A percentile compares a stretch with the other conserved stretches of the same genome.
These are phyloP conservation scores for Menidia menidia DNA, from an alignment of 2,797 vertebrate genomes.

Conservation along the genomic window DNA sequence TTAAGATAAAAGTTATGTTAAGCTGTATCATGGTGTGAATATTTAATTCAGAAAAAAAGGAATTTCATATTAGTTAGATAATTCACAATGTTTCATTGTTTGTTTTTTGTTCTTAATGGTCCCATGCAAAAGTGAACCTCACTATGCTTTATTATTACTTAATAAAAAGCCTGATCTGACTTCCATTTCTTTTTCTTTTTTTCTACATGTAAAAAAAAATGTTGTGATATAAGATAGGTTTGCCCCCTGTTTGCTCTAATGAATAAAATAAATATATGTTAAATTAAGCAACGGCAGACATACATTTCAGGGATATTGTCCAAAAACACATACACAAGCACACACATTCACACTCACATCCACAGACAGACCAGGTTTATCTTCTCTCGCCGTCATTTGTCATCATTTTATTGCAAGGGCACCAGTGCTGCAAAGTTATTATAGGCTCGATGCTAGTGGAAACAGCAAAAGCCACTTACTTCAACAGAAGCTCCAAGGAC, in stretches of 20 bases:
- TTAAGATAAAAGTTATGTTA: no score
- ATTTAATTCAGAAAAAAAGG: no score
- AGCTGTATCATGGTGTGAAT: no score
- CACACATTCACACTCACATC: constrained; percentile 1
- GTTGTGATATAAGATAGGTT: not conserved
- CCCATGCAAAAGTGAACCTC: no score
- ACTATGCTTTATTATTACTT: no score
- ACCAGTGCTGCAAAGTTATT: constrained; percentile 71
- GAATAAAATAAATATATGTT: not conserved
- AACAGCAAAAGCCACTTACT: constrained; percentile 63
- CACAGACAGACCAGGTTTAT: constrained; percentile 23
- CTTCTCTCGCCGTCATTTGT: constrained; percentile 59
- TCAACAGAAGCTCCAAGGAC: constrained; percentile 56
- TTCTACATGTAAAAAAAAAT: not conserved
- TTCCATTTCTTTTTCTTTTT: no score
- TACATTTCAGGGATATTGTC: not conserved
- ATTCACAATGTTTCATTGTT: no score
- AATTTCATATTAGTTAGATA: not conserved
- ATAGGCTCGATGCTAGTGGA: constrained; percentile 55
- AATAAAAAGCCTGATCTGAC: no score
- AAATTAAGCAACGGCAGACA: not conserved
- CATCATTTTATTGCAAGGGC: constrained; percentile 75
- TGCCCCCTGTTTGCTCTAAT: not conserved
- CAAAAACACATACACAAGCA: constrained; percentile 19
- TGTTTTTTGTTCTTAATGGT: no score